Evolutionary conservation across 2,888 invertebrate species (phyloP).

Genomic region (Rhagonycha lutea): DNA sequence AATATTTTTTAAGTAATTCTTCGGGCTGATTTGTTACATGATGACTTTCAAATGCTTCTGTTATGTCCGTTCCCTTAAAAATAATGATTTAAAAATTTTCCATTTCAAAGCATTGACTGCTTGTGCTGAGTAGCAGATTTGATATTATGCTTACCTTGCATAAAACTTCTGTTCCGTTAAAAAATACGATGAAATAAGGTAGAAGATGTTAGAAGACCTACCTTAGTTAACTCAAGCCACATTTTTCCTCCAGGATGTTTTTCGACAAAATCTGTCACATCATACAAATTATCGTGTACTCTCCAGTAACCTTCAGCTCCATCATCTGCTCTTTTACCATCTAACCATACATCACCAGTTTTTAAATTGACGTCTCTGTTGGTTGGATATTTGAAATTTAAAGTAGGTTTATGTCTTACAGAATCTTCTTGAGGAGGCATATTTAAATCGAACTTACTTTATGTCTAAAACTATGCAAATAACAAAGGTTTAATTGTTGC

Average conservation of each 20-base stretch:
- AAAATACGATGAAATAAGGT: too few relatives aligned
- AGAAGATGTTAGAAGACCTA: constrained; percentile 41
- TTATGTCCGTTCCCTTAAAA: constrained; percentile 24
- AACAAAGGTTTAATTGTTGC: background rate
- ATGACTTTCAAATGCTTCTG: constrained; percentile 69
- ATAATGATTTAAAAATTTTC: background rate
- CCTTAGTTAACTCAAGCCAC: constrained; percentile 73
- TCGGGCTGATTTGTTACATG: constrained; percentile 64
- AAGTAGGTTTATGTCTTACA: background rate
- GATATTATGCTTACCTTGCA: too few relatives aligned
- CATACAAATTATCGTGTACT: constrained; percentile 77
- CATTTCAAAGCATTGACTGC: too few relatives aligned
- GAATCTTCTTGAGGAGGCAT: background rate
- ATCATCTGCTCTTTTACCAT: constrained; percentile 68
- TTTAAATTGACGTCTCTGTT: constrained; percentile 13
- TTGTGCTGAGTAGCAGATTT: too few relatives aligned
- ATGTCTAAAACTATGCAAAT: background rate
- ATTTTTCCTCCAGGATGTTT: constrained; percentile 84
- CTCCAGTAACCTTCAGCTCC: constrained; percentile 79
- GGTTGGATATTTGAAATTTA: constrained; percentile 18
- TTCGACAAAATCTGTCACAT: constrained; percentile 76
- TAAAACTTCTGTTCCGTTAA: too few relatives aligned
- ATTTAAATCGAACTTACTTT: background rate
- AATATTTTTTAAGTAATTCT: constrained; percentile 67
- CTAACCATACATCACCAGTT: constrained; percentile 58